Evolutionary conservation across 2,888 invertebrate genomes (phyloP), one percentile per base, ranked within the genome.

Genomic region (Tigriopus californicus): DNA sequence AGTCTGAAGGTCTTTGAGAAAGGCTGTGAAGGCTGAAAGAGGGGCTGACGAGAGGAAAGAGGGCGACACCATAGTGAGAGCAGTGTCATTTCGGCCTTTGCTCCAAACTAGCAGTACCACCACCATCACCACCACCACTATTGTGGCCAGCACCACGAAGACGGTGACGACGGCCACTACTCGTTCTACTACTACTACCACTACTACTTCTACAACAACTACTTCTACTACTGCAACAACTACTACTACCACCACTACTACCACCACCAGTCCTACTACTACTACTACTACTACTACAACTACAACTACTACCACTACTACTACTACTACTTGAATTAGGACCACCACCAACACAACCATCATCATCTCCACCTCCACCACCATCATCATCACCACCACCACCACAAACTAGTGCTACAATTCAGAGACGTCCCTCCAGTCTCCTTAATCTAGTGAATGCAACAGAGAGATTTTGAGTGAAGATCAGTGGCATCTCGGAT

Each of bases 251-350:
- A 12, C 51, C 46, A 40, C 55, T 59, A 58, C 59, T 20, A 61
- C 58, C 54, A 41, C 18, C 12, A 1, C 20, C 60, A 64, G 11
- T 71, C 68, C n/a, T 72, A 72, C 65, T 77, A 76, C 67, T 73
- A 75, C 65, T 74, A 74, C 61, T 66, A 72, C 51, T 69, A 73
- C 11, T 62, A 63, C 12, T 15, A 46, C 4, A 8, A 46, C 46
- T 6, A 46, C 46, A 3, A 46, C 46, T 6, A 42, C 1, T 61
- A 64, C 13, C 71, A 68, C n/a, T 72, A 72, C 65, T 77, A 76
- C 67, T 73, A 75, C 65, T 74, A 74, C 61, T 66, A 72, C 51
- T 69, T 73, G 13, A 63, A 63, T 12, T 15, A 46, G 18, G 46
- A 46, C 46, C 18, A 46, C 46, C 18, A 46, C 46, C 18, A 42